Base-by-base conservation (phyloP, 2,888 invertebrate species). In the Hypolimnas misippus region DNA sequence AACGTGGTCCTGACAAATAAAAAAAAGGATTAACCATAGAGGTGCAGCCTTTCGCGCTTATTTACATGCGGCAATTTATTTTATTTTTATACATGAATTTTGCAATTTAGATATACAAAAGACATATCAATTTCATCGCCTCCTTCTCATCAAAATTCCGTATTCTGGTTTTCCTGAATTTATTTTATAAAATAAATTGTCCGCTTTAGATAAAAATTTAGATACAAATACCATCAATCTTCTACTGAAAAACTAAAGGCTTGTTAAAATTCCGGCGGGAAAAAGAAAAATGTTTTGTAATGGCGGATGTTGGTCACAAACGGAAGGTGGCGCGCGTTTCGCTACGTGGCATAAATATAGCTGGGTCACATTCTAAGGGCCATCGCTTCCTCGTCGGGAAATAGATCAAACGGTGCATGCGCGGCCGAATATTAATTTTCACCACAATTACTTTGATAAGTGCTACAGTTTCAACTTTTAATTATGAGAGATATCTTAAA, bases 401-500 rank as follows among this genome's bases (percentile, higher is more conserved):
- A 84, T 83, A 86, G 85, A 87, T 88, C 87, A 89, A 88, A 88
- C 70, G 50, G 25, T 21, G 46, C n/a, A 25, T 42, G 68, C 67
- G 64, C 74, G 66, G 60, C 65, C 65, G 66, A 67, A 77, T 75
- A 84, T 83, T 81, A 80, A 82, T 84, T 80, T 80, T 77, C 77
- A 75, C 76, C 77, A 79, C 82, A 83, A 85, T 83, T 80, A 12
- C 7, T 29, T 49, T 58, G 6, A 7, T 40, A n/a, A 40, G 31
- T 14, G 2, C 3, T 25, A 25, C 25, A 3, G 25, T 2, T 16
- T 14, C 38, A 54, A 54, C n/a, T 19, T 21, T 8, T 8, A 38
- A n/a, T 17, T 38, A 35, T n/a, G n/a, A n/a, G n/a, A n/a, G n/a
- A n/a, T n/a, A n/a, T n/a, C n/a, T n/a, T n/a, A n/a, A n/a, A n/a